Evolutionary conservation across 2,888 invertebrate species (phyloP).

Genomic region (Mesochorus sp.): DNA sequence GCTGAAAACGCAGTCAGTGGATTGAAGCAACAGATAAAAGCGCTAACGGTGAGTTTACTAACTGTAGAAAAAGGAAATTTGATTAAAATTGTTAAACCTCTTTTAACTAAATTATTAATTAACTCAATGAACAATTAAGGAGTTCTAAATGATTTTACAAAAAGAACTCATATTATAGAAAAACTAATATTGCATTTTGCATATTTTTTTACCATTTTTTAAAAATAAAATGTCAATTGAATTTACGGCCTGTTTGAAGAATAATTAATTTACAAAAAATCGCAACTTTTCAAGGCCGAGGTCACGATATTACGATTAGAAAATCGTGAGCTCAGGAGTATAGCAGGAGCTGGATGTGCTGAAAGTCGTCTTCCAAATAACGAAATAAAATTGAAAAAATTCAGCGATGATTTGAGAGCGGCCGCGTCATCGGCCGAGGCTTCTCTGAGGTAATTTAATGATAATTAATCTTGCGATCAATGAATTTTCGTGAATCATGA

Average conservation of each 20-base stretch:
- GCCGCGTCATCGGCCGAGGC: constrained; percentile 87
- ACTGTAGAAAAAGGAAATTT: too few relatives aligned
- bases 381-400: constrained; percentile 82
- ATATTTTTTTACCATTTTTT: constrained; percentile 7
- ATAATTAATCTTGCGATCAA: constrained; percentile 6
- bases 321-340: constrained; percentile 83
- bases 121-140: too few relatives aligned
- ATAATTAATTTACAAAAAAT: too few relatives aligned
- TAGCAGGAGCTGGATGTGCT: constrained; percentile 82
- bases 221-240: constrained; percentile 17
- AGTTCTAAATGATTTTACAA: too few relatives aligned
- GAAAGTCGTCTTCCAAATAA: constrained; percentile 69
- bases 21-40: constrained; percentile 88
- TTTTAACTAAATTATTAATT: too few relatives aligned
- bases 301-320: constrained; percentile 83
- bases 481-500: constrained; percentile 9
- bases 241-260: constrained; percentile 24
- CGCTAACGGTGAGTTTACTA: constrained; percentile 84
- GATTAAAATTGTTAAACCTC: not conserved
- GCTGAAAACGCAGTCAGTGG: constrained; percentile 86
- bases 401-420: constrained; percentile 85
- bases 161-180: too few relatives aligned
- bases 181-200: constrained; percentile 16
- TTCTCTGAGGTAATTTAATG: constrained; percentile 84
- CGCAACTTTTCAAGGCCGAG: constrained; percentile 83